These are phyloP conservation scores for Brassicogethes aeneus DNA, from an alignment of 2,888 invertebrate species.

Conservation along the genomic window DNA sequence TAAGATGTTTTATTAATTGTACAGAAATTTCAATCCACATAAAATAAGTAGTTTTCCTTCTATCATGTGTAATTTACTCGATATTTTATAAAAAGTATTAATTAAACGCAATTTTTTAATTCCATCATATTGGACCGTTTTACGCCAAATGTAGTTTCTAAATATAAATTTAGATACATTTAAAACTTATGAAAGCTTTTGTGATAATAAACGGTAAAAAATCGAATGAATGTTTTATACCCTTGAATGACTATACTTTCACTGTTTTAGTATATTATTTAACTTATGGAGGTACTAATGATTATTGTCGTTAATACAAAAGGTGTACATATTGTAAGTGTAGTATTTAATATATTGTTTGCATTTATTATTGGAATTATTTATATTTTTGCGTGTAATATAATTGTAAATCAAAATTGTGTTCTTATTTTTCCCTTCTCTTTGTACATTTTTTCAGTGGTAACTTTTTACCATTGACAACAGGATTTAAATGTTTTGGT, in stretches of 20 bases:
- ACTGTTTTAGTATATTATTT: conserved; percentile 14
- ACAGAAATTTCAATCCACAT: no score
- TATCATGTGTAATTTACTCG: no score
- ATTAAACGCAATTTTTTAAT: no score
- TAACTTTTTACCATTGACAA: no score
- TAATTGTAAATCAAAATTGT: conserved; percentile 9
- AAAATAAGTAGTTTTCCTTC: no score
- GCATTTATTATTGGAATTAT: conserved; percentile 24
- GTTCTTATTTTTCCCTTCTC: not conserved
- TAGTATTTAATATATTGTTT: conserved; percentile 23
- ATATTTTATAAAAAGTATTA: no score
- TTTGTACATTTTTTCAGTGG: not conserved
- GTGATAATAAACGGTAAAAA: conserved; percentile 18
- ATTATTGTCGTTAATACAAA: conserved; percentile 15
- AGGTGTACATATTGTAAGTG: conserved; percentile 23
- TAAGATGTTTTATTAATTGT: no score
- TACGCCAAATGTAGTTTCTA: conserved; percentile 21
- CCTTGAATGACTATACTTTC: conserved; percentile 19
- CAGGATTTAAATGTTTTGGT: no score
- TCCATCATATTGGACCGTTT: conserved; percentile 14
- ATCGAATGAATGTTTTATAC: conserved; percentile 17
- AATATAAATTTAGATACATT: conserved; percentile 8
- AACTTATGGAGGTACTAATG: no score
- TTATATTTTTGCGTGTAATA: conserved; percentile 25
- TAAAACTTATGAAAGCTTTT: conserved; percentile 24